phyloP scores from a whole-genome alignment of 2,797 vertebrate species.

The Pipistrellus nathusii region DNA sequence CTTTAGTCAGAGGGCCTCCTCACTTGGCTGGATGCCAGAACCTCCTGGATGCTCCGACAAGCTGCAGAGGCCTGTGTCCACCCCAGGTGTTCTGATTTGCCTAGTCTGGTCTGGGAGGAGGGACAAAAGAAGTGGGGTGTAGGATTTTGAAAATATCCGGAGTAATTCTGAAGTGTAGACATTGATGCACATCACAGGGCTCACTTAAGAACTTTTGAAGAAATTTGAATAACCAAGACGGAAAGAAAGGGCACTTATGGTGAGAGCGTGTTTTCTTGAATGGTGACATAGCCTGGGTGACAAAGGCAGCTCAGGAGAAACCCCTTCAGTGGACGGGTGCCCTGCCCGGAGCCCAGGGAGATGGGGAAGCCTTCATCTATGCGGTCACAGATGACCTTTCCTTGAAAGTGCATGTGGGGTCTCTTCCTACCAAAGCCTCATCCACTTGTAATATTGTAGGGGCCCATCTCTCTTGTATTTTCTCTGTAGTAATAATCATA shows the following conservation, averaged over 20 bases:
- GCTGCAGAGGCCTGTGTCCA: not conserved
- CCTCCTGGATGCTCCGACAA: not conserved
- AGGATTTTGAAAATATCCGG: not conserved
- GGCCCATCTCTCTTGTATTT: not conserved
- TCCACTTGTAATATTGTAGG: not conserved
- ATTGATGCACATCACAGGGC: not conserved
- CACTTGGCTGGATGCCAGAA: not conserved
- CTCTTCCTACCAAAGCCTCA: not conserved
- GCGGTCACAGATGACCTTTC: not conserved
- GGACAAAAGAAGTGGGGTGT: not conserved
- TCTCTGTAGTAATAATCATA: not conserved
- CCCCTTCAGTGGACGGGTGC: not conserved
- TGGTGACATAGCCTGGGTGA: not conserved
- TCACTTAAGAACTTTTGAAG: not conserved
- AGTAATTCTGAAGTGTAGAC: not conserved
- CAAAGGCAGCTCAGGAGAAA: not conserved
- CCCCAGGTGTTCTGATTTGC: not conserved
- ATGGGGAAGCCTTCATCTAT: no score
- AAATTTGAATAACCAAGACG: not conserved
- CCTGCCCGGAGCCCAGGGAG: not conserved
- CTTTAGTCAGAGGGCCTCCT: not conserved
- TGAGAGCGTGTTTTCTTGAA: slow-evolving; percentile 17
- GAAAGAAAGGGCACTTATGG: not conserved
- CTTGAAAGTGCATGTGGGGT: not conserved
- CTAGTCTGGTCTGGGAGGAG: not conserved